Evolutionary conservation across 2,888 invertebrate species (phyloP), one percentile per base, ranked within the genome.

Genomic region (Pegoplata infirma): DNA sequence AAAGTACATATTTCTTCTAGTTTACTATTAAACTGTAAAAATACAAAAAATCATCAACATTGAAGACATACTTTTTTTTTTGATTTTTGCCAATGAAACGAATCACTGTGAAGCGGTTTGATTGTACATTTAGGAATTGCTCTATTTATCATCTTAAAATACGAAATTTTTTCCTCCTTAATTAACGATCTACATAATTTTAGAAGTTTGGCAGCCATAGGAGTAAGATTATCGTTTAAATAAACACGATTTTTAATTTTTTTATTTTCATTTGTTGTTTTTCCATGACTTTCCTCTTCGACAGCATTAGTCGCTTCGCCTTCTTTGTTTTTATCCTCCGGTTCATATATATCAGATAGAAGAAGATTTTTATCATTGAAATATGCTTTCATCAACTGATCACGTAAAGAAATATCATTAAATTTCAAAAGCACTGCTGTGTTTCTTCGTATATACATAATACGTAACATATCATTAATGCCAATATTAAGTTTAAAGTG

Each of bases 151-250:
- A 61, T 16, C 12, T 46, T 61, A 17, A 47, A 61, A 28, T 3
- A 28, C 0, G 16, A 28, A 17, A 61, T 61, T 7, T 61, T 47
- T 7, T 46, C 17, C n/a, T 61, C 46, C 6, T 28, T 61, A 47
- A 28, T 7, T 1, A 61, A 17, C 7, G 46, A 46, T 12, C 61
- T 16, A 61, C 61, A 61, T 0, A n/a, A 3, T 47, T 47, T 61
- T 5, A 17, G 28, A 10, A 61, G 16, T 19, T 61, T 61, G 0
- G 16, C 25, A 17, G 61, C 47, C 25, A 61, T 46, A 16, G 47
- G 46, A 12, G 49, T 49, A 21, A 63, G 49, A 14, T 63, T 63
- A 49, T 64, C 51, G 14, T 64, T 51, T 5, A 64, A 16, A 14
- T 51, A 64, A 0, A 64, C 36, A 36, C 61, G 47, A 17, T 17